These are phyloP conservation scores for Scolopax rusticola DNA, from an alignment of 2,797 vertebrate genomes.

Conservation along the genomic window DNA sequence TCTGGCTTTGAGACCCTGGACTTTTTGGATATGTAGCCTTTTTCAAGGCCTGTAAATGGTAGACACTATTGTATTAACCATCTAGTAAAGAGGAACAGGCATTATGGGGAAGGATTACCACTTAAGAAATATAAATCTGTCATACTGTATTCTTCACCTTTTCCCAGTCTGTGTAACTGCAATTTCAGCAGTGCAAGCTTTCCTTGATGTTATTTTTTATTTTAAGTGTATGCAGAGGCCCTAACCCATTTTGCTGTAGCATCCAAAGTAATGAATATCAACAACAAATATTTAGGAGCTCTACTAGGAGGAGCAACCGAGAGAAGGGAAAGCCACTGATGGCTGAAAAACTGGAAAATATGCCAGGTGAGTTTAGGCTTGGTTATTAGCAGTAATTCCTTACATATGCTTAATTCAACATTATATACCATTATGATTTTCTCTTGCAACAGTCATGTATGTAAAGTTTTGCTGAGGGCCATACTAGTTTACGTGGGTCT, in stretches of 20 bases:
- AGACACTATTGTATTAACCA: not conserved
- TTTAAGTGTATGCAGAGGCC: not conserved
- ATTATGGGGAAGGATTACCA: not conserved
- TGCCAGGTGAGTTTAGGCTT: not conserved
- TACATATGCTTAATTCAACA: not conserved
- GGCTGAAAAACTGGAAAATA: not conserved
- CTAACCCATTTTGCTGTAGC: not conserved
- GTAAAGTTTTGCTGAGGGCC: not conserved
- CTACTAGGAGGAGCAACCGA: accelerated
- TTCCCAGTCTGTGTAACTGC: not conserved
- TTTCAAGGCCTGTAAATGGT: not conserved
- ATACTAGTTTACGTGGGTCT: not conserved
- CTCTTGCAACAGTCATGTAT: not conserved
- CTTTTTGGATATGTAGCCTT: not conserved
- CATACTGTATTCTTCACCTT: not conserved
- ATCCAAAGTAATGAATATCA: not conserved
- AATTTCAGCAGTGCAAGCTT: not conserved
- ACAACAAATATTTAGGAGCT: not conserved
- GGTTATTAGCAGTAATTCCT: not conserved
- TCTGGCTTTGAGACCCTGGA: not conserved
- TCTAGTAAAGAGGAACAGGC: not conserved
- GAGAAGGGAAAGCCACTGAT: not conserved
- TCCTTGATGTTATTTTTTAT: not conserved
- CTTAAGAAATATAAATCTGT: not conserved
- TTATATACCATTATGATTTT: not conserved